Evolutionary conservation across 2,113 vertebrate genomes (phyloP), one percentile per base, ranked within the genome.

Genomic region (Heterotis niloticus): DNA sequence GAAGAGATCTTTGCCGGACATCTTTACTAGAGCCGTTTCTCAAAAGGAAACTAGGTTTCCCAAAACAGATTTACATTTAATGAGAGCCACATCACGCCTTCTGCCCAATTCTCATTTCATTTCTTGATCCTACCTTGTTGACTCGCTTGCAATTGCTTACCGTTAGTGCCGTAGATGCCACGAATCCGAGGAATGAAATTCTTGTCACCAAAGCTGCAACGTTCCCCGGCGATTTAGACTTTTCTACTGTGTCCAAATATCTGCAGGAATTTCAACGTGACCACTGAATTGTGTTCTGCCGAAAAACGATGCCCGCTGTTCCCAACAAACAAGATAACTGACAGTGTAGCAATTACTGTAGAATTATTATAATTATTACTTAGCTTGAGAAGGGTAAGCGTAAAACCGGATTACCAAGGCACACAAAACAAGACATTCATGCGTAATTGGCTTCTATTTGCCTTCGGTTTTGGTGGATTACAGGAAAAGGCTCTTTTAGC

Each of bases 341-440:
- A 24, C 44, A 59, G 29, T 28, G 54, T 69, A 59, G 75, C 24
- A 78, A 78, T 34, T 78, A 52, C 23, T 34, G 14, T 52, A 59
- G 66, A 78, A 78, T 78, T 78, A 68, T 26, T 69, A 59, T 70
- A 78, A 70, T 78, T 78, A 78, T 59, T 28, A 18, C 65, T 70
- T 68, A 69, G 72, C 7, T 24, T 28, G 23, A 75, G 28, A 57
- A 75, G 52, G 68, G 59, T 56, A 78, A 78, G 69, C 66, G 60
- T 59, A 52, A 67, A 76, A 62, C 57, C 57, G 44, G 16, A 65
- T 69, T 54, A 59, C 69, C 69, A 57, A 29, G 52, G 17, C 52
- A 78, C 54, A 78, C 24, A 59, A 68, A 78, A 57, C 66, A 59
- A 34, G 52, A 24, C 66, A 78, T 59, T 78, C 26, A 16, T 52